Percentiles rank a stretch among this genome's conserved stretches.
These are phyloP conservation scores for Chroicocephalus ridibundus DNA, from an alignment of 2,113 vertebrate genomes.

Conservation along the genomic window DNA sequence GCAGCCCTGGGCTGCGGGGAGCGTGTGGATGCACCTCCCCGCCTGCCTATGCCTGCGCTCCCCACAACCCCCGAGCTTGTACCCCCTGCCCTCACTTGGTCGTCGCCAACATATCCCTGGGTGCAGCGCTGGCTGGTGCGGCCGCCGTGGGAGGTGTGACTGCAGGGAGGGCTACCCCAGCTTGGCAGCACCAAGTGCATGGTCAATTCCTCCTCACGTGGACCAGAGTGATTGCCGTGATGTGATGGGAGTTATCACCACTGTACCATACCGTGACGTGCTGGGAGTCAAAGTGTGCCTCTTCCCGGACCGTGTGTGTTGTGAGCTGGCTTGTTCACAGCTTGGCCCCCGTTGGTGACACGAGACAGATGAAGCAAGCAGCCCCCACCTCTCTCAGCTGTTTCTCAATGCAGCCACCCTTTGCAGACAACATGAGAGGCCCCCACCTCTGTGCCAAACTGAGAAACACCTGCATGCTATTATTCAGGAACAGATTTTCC, in stretches of 20 bases:
- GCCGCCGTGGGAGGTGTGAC: not conserved
- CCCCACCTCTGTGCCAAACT: not conserved
- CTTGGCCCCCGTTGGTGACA: not conserved
- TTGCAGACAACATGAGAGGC: not conserved
- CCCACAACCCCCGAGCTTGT: not conserved
- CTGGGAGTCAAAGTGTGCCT: not conserved
- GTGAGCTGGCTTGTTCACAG: not conserved
- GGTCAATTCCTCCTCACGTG: accelerated
- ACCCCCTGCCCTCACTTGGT: no score
- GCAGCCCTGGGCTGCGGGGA: not conserved
- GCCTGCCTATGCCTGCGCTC: accelerated
- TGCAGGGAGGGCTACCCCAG: not conserved
- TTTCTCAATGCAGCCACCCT: not conserved
- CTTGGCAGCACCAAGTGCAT: not conserved
- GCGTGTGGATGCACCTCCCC: accelerated
- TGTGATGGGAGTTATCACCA: accelerated
- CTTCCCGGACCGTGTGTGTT: accelerated
- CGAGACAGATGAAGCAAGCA: not conserved
- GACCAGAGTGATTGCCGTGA: accelerated
- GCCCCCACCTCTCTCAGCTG: not conserved
- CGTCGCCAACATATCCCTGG: accelerated
- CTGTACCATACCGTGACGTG: accelerated
- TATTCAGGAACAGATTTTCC: not conserved
- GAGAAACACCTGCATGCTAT: not conserved
- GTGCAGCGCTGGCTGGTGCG: not conserved